phyloP scores from a whole-genome alignment of 2,888 invertebrate genomes.

The Andrena bicolor region DNA sequence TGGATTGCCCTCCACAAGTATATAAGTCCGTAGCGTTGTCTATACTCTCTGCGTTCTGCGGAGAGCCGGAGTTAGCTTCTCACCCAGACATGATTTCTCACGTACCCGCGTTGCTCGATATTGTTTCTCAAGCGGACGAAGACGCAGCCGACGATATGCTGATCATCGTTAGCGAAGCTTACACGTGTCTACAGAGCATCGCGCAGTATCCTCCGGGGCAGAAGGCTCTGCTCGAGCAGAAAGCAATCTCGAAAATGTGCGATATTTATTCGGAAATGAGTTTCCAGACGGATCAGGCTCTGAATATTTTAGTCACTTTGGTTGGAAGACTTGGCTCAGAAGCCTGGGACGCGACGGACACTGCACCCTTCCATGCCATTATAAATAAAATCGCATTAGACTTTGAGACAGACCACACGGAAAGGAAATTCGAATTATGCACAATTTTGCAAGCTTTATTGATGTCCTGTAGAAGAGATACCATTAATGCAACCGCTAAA shows the following conservation, averaged over 20 bases:
- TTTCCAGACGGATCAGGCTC: conserved; percentile 95
- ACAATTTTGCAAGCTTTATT: conserved; percentile 91
- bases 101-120: conserved; percentile 93
- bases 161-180: conserved; percentile 94
- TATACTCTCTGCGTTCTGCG: conserved; percentile 94
- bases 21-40: conserved; percentile 97
- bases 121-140: conserved; percentile 93
- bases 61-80: conserved; percentile 91
- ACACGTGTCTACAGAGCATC: conserved; percentile 93
- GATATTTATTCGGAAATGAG: conserved; percentile 95
- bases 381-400: conserved; percentile 94
- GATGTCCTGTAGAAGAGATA: conserved; percentile 90
- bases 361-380: conserved; percentile 92
- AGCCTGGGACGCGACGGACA: conserved; percentile 91
- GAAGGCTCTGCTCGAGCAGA: conserved; percentile 91
- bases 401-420: conserved; percentile 95
- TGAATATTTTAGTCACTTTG: conserved; percentile 92
- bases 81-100: conserved; percentile 94
- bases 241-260: conserved; percentile 93
- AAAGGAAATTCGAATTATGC: conserved; percentile 95
- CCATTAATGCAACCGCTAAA: conserved; percentile 88
- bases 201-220: conserved; percentile 93
- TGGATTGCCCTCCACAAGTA: conserved; percentile 95
- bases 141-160: conserved; percentile 94
- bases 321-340: conserved; percentile 90